Conservation (phyloP, 2,113 vertebrate genomes). For the Limanda limanda region DNA sequence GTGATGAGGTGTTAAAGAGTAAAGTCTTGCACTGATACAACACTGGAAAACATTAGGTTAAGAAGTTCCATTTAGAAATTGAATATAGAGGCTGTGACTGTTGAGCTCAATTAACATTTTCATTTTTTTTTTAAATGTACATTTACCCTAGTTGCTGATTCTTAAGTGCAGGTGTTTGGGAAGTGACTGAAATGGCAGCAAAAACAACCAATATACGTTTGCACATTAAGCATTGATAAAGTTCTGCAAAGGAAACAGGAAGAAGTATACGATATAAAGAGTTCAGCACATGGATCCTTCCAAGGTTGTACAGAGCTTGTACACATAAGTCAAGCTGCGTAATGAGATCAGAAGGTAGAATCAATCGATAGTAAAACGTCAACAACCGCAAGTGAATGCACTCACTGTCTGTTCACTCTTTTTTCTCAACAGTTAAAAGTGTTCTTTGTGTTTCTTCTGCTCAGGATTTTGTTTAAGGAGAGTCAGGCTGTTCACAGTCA, state of each 20-base stretch:
- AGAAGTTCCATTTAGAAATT: no score
- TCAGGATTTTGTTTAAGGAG: slow-evolving; percentile 86
- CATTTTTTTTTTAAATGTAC: no score
- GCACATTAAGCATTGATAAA: not conserved
- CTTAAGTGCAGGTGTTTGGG: no score
- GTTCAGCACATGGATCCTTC: not conserved
- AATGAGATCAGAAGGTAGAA: not conserved
- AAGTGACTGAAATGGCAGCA: not conserved
- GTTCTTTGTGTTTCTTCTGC: slow-evolving; percentile 19
- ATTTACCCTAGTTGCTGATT: no score
- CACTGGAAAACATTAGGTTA: not conserved
- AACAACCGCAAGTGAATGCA: no score
- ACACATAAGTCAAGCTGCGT: no score
- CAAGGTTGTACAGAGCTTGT: not conserved
- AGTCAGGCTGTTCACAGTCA: slow-evolving; percentile 82
- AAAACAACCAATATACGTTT: not conserved
- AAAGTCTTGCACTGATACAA: not conserved
- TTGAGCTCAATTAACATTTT: no score
- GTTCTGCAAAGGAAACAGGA: not conserved
- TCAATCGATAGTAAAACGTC: not conserved
- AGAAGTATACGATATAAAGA: not conserved
- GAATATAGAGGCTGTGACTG: no score
- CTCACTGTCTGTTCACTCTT: no score
- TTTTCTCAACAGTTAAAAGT: no score
- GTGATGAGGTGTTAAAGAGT: not conserved